phyloP scores from a whole-genome alignment of 2,888 invertebrate genomes.

The Philereme transversata region DNA sequence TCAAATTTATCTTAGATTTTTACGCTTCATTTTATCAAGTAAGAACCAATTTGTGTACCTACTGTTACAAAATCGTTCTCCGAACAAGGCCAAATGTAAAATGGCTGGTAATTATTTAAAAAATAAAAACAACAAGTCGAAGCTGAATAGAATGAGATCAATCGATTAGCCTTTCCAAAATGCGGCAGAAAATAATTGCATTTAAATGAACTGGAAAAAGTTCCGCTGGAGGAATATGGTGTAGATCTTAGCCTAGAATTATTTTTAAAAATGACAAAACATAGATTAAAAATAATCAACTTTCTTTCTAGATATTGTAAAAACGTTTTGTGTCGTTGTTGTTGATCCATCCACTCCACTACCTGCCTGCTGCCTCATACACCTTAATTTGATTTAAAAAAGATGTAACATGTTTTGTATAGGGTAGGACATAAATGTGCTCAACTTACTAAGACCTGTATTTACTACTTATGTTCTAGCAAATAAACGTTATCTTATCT shows the following conservation, averaged over 20 bases:
- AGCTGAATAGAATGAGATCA: constrained; percentile 14
- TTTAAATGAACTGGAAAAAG: constrained; percentile 23
- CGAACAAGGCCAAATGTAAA: constrained; percentile 6
- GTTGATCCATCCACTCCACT: too few relatives aligned
- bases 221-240: constrained; percentile 11
- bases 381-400: too few relatives aligned
- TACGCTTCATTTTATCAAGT: too few relatives aligned
- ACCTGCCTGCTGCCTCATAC: too few relatives aligned
- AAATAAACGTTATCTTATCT: too few relatives aligned
- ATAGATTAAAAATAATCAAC: background rate
- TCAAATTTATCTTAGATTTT: too few relatives aligned
- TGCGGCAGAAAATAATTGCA: constrained; percentile 15
- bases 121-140: constrained; percentile 17
- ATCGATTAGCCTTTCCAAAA: constrained; percentile 23
- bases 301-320: background rate
- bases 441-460: too few relatives aligned
- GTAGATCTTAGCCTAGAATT: constrained; percentile 1
- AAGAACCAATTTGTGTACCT: too few relatives aligned
- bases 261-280: constrained; percentile 1
- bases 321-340: too few relatives aligned
- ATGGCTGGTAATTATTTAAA: constrained; percentile 17
- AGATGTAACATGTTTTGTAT: too few relatives aligned
- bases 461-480: too few relatives aligned
- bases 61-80: background rate
- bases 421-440: too few relatives aligned